Evolutionary conservation across 2,797 vertebrate genomes (phyloP), one percentile per base, ranked within the genome.

Genomic region (Rhinella marina): DNA sequence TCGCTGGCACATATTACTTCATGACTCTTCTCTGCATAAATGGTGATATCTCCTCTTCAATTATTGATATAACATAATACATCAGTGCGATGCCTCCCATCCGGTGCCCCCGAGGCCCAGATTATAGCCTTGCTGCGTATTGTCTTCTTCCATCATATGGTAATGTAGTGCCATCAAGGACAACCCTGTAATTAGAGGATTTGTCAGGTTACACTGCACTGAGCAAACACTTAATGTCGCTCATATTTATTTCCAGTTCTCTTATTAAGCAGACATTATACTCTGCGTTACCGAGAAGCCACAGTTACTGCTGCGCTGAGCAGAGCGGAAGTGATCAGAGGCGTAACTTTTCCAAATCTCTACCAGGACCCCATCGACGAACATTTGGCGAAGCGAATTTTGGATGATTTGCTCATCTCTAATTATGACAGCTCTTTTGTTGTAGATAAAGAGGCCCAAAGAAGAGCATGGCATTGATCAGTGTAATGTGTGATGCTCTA

Each of bases 71-170:
- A 4, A 12, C 25, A 50, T 25, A 41, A 5, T 52, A 27, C 48
- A 50, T 83, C 81, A 29, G 25, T 21, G 7, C 14, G 27, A 6
- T 27, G 41, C 41, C 41, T 19, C 7, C 21, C 13, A 27, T 13
- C 59, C 80, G 0, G 8, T n/a, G 19, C 27, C 48, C 73, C 41
- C 79, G 5, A 25, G 61, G 59, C n/a, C n/a, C 64, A 56, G 48
- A 83, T 83, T 70, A 70, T 29, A 70, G 64, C 48, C 81, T 68
- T 2, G 59, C 16, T 52, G 62, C 64, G 3, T 66, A 64, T 64
- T 62, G 80, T 81, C 81, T 50, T 16, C 61, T 52, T 64, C 64
- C 68, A 50, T 66, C n/a, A 82, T 66, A 52, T 27, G 27, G 29
- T 19, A 82, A 64, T 81, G 59, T 61, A 64, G 80, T 7, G 59